phyloP scores from a whole-genome alignment of 2,888 invertebrate species.

The Lumbricus terrestris region DNA sequence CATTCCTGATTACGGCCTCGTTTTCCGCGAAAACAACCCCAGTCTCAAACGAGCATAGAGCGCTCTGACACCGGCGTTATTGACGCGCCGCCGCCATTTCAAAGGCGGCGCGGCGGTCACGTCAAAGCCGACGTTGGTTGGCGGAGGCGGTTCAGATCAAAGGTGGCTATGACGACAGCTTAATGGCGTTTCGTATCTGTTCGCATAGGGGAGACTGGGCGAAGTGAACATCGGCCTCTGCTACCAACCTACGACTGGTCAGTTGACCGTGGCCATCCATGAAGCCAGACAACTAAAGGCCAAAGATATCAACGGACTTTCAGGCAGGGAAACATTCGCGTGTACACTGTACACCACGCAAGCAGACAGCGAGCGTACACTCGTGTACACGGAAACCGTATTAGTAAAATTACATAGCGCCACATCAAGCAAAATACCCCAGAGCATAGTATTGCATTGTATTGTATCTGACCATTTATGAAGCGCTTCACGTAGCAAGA shows the following conservation, averaged over 20 bases:
- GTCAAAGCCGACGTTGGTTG: not conserved
- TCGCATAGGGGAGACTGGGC: slow-evolving; percentile 24
- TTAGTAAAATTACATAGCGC: too few species aligned
- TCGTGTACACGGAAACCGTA: too few species aligned
- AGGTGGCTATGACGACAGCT: not conserved
- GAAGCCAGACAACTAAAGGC: slow-evolving; percentile 27
- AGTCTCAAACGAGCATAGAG: not conserved
- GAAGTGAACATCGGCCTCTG: slow-evolving; percentile 23
- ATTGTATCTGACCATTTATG: too few species aligned
- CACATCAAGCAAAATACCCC: too few species aligned
- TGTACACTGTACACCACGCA: too few species aligned
- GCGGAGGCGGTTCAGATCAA: not conserved
- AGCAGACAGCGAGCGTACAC: too few species aligned
- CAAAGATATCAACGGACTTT: slow-evolving; percentile 27
- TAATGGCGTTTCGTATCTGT: not conserved
- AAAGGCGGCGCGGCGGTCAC: not conserved
- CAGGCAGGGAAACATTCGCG: not conserved
- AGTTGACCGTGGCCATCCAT: slow-evolving; percentile 19
- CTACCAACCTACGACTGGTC: slow-evolving; percentile 27
- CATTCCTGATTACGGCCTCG: not conserved
- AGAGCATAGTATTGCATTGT: too few species aligned
- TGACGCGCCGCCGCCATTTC: not conserved
- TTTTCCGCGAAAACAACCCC: not conserved
- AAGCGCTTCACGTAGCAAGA: too few species aligned
- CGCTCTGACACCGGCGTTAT: not conserved